Conservation (phyloP, 30 jellyfish, hydroid and myxozoan genomes). For the Clytia hemisphaerica region DNA sequence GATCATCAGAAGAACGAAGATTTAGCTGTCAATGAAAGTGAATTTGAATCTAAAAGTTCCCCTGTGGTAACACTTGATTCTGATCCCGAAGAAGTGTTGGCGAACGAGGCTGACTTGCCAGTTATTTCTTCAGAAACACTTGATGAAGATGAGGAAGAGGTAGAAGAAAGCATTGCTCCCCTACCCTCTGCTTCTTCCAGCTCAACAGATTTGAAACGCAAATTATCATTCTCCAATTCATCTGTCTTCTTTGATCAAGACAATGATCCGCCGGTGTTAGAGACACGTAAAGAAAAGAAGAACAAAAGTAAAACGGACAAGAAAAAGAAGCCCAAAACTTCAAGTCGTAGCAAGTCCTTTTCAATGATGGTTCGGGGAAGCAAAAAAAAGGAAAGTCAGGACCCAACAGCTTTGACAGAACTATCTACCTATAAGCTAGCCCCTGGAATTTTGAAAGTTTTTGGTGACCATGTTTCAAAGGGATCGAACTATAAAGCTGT, state of each 20-base stretch:
- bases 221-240: slow-evolving; percentile 25
- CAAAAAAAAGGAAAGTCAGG: slow-evolving; percentile 40
- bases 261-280: slow-evolving; percentile 20
- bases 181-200: no score
- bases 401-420: slow-evolving; percentile 36
- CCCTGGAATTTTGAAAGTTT: slow-evolving; percentile 92
- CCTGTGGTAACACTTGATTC: neutral
- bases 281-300: neutral
- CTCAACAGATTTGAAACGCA: neutral
- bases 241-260: slow-evolving; percentile 32
- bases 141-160: neutral
- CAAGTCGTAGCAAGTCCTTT: slow-evolving; percentile 20
- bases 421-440: slow-evolving; percentile 84
- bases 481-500: slow-evolving; percentile 97
- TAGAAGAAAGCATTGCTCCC: neutral
- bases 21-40: no score
- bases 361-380: slow-evolving; percentile 11
- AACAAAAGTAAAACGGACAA: no score
- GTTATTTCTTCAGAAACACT: neutral
- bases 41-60: no score
- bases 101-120: neutral
- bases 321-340: slow-evolving; percentile 4
- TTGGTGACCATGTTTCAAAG: slow-evolving; percentile 93
- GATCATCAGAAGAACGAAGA: no score
- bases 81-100: neutral